Evolutionary conservation across 2,888 invertebrate species (phyloP), one percentile per base, ranked within the genome.

Genomic region (Drosophila kuntzei): DNA sequence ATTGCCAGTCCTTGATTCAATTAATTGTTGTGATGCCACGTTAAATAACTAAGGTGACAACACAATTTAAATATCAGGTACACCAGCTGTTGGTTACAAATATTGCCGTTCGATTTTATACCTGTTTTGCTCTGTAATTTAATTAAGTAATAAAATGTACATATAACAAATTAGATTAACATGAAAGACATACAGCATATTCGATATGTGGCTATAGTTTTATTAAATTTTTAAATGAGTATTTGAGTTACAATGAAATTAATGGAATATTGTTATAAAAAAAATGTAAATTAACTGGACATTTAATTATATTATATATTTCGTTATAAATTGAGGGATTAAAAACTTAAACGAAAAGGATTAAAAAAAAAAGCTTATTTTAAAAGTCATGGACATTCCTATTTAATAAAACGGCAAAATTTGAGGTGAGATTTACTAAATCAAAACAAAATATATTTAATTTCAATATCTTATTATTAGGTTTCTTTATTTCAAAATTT

Each of bases 1-100:
- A 70, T 71, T 79, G 61, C 32, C 29, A n/a, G 60, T 20, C 11
- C 27, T 37, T 65, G 64, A 76, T 78, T 78, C 51, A 64, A 78
- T 76, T 62, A 69, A 62, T 64, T 61, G 41, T 29, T 44, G 34
- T 37, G 22, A n/a, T 50, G 34, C 11, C 18, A 14, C 44, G 47
- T 25, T 32, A 32, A 64, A 63, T 49, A 74, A 37, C 50, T 51
- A 58, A 44, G 37, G 18, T 27, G 55, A 46, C 49, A 18, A 37
- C 18, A 20, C 36, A 47, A 54, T 39, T 54, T 41, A 61, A 54
- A 44, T 18, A 47, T 43, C 20, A 43, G 29, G 7, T 22, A 50
- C 22, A 51, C 14, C 41, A 39, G 44, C 44, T 44, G 22, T 14
- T 25, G 32, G 22, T 18, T 12, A 8, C 32, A 62, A 29, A 29